Percentiles rank a stretch among this genome's conserved stretches.
Evolutionary conservation across 2,113 vertebrate genomes (phyloP).

Genomic region (Lamprotornis superbus): DNA sequence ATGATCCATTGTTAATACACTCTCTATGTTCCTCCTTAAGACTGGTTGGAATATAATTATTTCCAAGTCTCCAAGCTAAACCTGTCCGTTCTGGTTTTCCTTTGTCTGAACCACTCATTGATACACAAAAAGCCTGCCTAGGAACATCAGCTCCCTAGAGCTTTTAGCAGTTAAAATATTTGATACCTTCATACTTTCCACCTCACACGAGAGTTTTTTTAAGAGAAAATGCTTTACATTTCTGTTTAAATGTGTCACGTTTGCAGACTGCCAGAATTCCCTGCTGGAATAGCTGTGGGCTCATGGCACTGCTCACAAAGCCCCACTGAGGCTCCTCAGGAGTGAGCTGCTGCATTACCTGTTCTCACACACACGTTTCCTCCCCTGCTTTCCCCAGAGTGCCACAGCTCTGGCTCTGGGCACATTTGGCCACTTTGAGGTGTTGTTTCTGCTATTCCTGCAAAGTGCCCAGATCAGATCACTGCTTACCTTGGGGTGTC

Average conservation of each 20-base stretch:
- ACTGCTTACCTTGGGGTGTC: not conserved
- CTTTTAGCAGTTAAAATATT: constrained; percentile 19
- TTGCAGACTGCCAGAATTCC: not conserved
- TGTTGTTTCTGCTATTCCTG: not conserved
- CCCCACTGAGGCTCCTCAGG: not conserved
- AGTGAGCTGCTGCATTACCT: not conserved
- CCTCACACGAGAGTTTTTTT: not conserved
- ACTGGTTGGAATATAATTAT: constrained; percentile 1
- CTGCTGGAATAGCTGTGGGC: not conserved
- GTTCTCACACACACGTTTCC: not conserved
- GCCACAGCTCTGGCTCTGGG: not conserved
- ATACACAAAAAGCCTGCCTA: not conserved
- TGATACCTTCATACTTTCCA: not conserved
- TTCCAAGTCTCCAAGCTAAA: constrained; percentile 33
- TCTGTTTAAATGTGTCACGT: not conserved
- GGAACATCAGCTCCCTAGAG: not conserved
- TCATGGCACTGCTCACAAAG: not conserved
- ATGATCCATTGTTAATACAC: constrained; percentile 29
- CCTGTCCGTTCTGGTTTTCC: constrained; percentile 22
- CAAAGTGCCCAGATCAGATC: not conserved
- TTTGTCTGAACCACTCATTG: not conserved
- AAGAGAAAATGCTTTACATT: not conserved
- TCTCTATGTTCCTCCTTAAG: not conserved
- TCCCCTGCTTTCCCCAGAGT: not conserved
- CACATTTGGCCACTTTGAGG: not conserved